Conservation (phyloP, 2,797 vertebrate genomes). For the Alauda arvensis region DNA sequence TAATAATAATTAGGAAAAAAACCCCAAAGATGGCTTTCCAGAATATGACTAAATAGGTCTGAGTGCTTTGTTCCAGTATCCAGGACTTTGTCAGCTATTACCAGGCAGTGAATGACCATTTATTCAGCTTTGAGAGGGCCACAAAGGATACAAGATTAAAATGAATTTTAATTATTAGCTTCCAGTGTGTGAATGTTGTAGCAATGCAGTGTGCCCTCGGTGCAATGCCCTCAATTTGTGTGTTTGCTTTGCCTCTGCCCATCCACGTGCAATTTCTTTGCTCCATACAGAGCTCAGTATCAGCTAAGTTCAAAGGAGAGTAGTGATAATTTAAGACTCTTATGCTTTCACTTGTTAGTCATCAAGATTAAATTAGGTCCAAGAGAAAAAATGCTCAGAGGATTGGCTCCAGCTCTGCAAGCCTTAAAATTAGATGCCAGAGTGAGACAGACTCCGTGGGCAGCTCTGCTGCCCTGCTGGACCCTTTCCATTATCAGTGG, state of each 20-base stretch:
- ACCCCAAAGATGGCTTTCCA: neutral
- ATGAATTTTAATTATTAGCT: neutral
- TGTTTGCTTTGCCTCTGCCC: neutral
- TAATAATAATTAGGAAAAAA: neutral
- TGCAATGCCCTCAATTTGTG: slow-evolving; percentile 14
- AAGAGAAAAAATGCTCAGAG: neutral
- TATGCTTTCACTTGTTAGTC: slow-evolving; percentile 9
- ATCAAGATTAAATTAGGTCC: neutral
- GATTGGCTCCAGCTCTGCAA: neutral
- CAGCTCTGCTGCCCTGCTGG: neutral
- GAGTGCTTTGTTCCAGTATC: neutral
- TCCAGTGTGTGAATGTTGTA: neutral
- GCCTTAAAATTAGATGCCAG: neutral
- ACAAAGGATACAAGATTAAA: neutral
- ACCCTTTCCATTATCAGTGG: rapidly evolving
- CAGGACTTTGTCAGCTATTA: slow-evolving; percentile 3
- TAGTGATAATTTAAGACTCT: neutral
- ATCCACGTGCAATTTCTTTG: neutral
- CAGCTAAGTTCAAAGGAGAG: neutral
- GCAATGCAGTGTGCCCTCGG: neutral
- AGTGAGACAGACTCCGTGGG: neutral
- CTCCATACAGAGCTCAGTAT: neutral
- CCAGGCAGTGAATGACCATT: slow-evolving; percentile 3
- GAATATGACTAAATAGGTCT: neutral
- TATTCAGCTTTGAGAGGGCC: neutral